Conservation (phyloP, 2,797 vertebrate genomes). For the Ceyx erithaca region DNA sequence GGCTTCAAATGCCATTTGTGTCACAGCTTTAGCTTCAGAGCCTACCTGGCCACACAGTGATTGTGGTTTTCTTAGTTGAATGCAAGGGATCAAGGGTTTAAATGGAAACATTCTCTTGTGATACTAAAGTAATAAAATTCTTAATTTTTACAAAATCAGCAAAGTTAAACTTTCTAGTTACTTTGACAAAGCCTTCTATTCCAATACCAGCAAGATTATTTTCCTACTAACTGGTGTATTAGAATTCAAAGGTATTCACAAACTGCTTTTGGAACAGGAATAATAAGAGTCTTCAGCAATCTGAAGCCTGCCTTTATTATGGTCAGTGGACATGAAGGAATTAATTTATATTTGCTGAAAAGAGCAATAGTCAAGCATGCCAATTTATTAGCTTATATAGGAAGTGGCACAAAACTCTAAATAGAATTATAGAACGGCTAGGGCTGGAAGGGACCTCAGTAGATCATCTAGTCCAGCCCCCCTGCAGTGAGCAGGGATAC, state of each 20-base stretch:
- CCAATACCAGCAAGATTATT: conserved; percentile 5
- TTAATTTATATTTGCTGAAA: conserved; percentile 34
- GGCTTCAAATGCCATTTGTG: neutral
- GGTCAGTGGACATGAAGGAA: conserved; percentile 26
- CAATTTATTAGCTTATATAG: neutral
- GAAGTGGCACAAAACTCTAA: neutral
- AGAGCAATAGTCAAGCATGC: neutral
- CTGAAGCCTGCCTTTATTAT: conserved; percentile 4
- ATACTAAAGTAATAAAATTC: neutral
- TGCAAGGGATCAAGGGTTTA: neutral
- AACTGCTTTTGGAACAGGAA: neutral
- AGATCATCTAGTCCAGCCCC: no score
- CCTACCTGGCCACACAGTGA: neutral
- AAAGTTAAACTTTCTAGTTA: neutral
- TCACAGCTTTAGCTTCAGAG: conserved; percentile 19
- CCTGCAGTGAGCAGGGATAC: no score
- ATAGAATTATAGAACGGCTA: neutral
- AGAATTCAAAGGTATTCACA: conserved; percentile 21
- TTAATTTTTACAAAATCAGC: neutral
- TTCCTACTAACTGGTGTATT: neutral
- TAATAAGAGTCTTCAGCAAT: neutral
- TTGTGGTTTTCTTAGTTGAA: neutral
- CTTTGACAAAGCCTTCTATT: conserved; percentile 26
- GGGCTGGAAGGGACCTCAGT: no score
- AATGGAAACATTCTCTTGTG: neutral